Conservation (phyloP, 92 coral and sea anemone genomes). For the Siderastrea radians region DNA sequence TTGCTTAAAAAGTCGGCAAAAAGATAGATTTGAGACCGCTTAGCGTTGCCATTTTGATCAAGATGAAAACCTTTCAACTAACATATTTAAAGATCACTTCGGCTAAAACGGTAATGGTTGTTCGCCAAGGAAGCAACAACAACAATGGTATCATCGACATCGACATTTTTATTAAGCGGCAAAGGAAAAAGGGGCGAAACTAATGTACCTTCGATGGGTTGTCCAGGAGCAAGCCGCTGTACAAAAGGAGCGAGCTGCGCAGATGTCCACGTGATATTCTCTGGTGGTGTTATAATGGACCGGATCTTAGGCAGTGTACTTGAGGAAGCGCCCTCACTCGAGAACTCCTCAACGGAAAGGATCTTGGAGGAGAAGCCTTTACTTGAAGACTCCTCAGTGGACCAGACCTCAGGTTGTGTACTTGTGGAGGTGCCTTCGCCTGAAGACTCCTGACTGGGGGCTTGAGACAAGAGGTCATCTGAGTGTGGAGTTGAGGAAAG, state of each 20-base stretch:
- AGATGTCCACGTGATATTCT: conserved; percentile 84
- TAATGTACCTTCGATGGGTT: conserved; percentile 77
- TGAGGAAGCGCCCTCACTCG: conserved; percentile 46
- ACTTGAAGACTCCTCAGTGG: conserved; percentile 56
- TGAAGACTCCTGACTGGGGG: conserved; percentile 6
- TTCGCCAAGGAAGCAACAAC: no score
- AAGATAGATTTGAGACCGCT: no score
- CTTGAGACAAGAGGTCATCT: conserved; percentile 12
- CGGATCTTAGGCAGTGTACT: conserved; percentile 43
- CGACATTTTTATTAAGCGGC: neutral
- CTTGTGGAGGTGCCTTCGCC: conserved; percentile 35
- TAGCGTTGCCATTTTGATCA: no score
- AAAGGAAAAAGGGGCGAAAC: neutral
- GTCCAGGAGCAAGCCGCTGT: conserved; percentile 87
- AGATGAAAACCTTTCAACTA: no score
- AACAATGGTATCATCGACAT: neutral
- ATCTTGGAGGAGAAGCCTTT: conserved; percentile 30
- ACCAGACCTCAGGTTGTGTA: conserved; percentile 30
- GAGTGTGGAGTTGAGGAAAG: conserved; percentile 51
- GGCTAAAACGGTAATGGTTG: no score
- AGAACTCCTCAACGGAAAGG: neutral
- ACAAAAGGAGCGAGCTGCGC: conserved; percentile 95
- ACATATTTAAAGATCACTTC: no score
- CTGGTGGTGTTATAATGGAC: conserved; percentile 89
- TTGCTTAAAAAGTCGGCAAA: no score